Evolutionary conservation across 1,140 invertebrate genomes (phyloP).

Genomic region (Steinernema feltiae): DNA sequence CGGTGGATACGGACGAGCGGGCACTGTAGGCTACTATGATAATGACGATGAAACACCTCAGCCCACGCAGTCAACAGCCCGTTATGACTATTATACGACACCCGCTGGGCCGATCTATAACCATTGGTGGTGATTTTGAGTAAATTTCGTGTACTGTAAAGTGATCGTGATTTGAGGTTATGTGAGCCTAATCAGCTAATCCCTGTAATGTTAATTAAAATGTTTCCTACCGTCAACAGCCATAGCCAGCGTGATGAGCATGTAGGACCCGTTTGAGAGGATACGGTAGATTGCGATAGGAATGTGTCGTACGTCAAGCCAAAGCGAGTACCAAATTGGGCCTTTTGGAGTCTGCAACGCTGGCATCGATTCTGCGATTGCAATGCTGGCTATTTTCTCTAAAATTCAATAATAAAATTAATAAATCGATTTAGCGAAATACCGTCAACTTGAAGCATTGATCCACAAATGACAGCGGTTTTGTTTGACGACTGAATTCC

Average conservation of each 20-base stretch:
- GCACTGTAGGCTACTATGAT: background rate
- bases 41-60: background rate
- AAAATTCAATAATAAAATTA: conserved; percentile 25
- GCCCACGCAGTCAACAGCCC: too few relatives aligned
- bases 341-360: conserved; percentile 42
- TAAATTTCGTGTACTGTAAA: too few relatives aligned
- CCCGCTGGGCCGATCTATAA: background rate
- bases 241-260: conserved; percentile 57
- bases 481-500: conserved; percentile 53
- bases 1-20: conserved; percentile 18
- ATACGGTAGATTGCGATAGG: conserved; percentile 56
- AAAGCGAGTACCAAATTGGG: conserved; percentile 56
- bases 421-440: background rate
- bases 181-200: too few relatives aligned
- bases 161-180: too few relatives aligned
- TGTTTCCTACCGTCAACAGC: conserved; percentile 49
- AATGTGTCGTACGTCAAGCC: conserved; percentile 56
- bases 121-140: background rate
- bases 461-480: conserved; percentile 45
- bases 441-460: conserved; percentile 42
- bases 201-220: too few relatives aligned
- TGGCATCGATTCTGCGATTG: conserved; percentile 47
- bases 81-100: background rate
- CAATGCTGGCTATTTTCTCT: conserved; percentile 36
- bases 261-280: conserved; percentile 51